A percentile compares a stretch with the other conserved stretches of the same genome.
phyloP scores from a whole-genome alignment of 2,888 invertebrate genomes.

The Torymus texanus region DNA sequence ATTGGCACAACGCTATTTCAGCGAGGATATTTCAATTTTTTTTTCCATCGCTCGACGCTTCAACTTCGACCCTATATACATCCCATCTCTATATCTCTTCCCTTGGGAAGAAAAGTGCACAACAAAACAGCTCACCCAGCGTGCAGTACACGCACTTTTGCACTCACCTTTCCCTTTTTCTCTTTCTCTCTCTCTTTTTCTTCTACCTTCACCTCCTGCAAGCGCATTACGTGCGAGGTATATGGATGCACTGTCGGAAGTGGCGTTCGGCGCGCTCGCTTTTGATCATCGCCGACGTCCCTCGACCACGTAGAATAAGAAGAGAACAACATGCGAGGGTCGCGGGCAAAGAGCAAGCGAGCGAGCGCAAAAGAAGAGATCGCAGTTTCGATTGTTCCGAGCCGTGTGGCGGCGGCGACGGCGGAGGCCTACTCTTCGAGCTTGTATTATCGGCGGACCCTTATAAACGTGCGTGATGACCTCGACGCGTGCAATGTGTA shows the following conservation, averaged over 20 bases:
- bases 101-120: neutral
- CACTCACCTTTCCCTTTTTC: slow-evolving; percentile 19
- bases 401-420: slow-evolving; percentile 17
- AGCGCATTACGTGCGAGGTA: slow-evolving; percentile 50
- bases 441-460: slow-evolving; percentile 23
- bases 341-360: neutral
- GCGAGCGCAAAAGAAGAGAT: slow-evolving; percentile 27
- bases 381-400: slow-evolving; percentile 44
- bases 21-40: slow-evolving; percentile 26
- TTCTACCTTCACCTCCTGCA: slow-evolving; percentile 49
- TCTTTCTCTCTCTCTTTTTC: slow-evolving; percentile 30
- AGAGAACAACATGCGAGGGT: slow-evolving; percentile 6
- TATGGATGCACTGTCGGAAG: slow-evolving; percentile 54
- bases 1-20: slow-evolving; percentile 15
- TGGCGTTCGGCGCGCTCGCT: slow-evolving; percentile 49
- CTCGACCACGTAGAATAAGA: slow-evolving; percentile 26
- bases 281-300: slow-evolving; percentile 57
- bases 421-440: slow-evolving; percentile 12
- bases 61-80: slow-evolving; percentile 36
- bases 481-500: neutral
- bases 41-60: slow-evolving; percentile 33
- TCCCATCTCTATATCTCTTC: slow-evolving; percentile 44
- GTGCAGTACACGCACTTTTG: slow-evolving; percentile 39
- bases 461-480: neutral
- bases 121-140: slow-evolving; percentile 36